These are phyloP conservation scores for Tachycineta bicolor DNA, from an alignment of 2,113 vertebrate genomes.

Conservation along the genomic window DNA sequence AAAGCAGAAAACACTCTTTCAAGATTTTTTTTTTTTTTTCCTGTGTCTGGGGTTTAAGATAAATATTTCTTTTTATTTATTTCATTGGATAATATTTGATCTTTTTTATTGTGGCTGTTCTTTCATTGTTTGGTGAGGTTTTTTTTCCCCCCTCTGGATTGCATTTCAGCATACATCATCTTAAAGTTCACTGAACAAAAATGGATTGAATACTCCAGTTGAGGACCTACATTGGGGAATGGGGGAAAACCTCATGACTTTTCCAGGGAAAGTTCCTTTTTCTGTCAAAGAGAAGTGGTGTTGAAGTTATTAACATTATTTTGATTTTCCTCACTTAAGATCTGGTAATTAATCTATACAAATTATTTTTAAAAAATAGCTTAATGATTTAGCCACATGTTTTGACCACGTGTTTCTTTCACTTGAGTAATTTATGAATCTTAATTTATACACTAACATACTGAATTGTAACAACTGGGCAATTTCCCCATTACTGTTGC, in stretches of 20 bases:
- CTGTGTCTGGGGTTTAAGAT: background rate
- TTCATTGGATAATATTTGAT: background rate
- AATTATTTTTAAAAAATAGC: background rate
- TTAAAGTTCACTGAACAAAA: background rate
- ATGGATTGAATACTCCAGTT: background rate
- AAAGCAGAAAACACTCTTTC: background rate
- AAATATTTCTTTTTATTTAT: background rate
- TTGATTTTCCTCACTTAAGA: background rate
- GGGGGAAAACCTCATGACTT: background rate
- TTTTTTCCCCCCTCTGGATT: background rate
- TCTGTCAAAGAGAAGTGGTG: background rate
- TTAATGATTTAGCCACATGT: background rate
- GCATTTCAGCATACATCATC: background rate
- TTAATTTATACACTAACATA: background rate
- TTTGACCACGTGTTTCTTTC: background rate
- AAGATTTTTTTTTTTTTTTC: background rate
- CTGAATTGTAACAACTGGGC: background rate
- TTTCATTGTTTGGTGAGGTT: fast-evolving
- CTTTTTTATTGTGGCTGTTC: background rate
- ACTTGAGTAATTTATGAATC: background rate
- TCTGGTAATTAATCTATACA: background rate
- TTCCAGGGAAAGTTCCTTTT: background rate
- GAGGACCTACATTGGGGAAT: background rate
- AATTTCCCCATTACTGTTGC: background rate
- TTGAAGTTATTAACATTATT: background rate